Evolutionary conservation across 2,113 vertebrate species (phyloP).

Genomic region (Nycticorax nycticorax): DNA sequence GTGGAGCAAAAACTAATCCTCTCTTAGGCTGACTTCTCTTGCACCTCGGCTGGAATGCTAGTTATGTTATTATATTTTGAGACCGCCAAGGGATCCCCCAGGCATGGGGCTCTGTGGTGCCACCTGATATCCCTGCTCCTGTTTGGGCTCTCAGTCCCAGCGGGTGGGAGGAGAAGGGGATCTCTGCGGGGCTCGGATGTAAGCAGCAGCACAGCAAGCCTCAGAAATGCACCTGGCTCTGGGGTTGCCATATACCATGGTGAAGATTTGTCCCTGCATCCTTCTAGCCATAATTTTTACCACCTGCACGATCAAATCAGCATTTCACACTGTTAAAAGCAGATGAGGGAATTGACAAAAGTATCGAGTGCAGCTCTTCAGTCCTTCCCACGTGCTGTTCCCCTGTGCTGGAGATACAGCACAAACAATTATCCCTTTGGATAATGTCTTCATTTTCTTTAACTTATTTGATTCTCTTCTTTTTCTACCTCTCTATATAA

Average conservation of each 20-base stretch:
- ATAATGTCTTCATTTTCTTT: not conserved
- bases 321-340: conserved; percentile 21
- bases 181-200: accelerated
- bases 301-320: not conserved
- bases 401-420: conserved; percentile 29
- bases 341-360: conserved; percentile 50
- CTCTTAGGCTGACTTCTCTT: not conserved
- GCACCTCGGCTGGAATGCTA: not conserved
- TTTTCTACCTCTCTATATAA: not conserved
- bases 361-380: conserved; percentile 41
- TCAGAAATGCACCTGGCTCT: not conserved
- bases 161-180: not conserved
- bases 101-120: not conserved
- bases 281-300: not conserved
- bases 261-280: not conserved
- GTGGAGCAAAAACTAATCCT: not conserved
- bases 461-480: not conserved
- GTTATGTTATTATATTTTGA: not conserved
- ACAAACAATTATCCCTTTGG: conserved; percentile 39
- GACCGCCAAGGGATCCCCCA: not conserved
- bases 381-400: conserved; percentile 30
- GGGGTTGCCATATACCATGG: not conserved
- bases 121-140: not conserved
- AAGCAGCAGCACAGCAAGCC: not conserved
- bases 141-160: not conserved